These are phyloP conservation scores for Caenorhabditis briggsae DNA, from an alignment of 1,140 invertebrate genomes.

Conservation along the genomic window DNA sequence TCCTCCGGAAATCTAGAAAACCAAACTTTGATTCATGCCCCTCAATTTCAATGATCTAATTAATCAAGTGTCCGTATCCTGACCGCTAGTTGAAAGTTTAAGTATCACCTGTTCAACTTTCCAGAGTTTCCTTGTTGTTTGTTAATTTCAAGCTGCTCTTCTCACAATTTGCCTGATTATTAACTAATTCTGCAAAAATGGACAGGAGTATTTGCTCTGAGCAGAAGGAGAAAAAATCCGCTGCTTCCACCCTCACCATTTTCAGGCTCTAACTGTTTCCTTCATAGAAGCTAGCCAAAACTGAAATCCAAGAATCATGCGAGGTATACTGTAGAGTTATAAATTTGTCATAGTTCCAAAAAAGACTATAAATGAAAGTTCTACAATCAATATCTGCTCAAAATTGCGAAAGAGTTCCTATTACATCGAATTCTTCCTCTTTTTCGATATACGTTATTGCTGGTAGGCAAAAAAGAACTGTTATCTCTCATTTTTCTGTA, in stretches of 20 bases:
- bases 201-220: slow-evolving; percentile 10
- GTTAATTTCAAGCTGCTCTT: slow-evolving; percentile 32
- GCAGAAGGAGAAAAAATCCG: neutral
- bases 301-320: no score
- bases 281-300: no score
- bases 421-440: neutral
- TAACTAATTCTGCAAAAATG: slow-evolving; percentile 19
- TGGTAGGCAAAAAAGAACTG: slow-evolving; percentile 13
- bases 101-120: neutral
- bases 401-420: slow-evolving; percentile 28
- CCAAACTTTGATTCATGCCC: neutral
- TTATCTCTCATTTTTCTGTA: slow-evolving; percentile 50
- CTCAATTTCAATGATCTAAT: slow-evolving; percentile 2
- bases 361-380: no score
- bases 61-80: neutral
- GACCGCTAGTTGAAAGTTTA: slow-evolving; percentile 12
- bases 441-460: slow-evolving; percentile 41
- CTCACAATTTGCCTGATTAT: neutral
- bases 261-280: neutral
- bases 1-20: neutral
- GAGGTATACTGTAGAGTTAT: no score
- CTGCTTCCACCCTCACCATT: neutral
- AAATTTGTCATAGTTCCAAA: no score
- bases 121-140: slow-evolving; percentile 18
- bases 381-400: neutral